phyloP scores from a whole-genome alignment of 2,888 invertebrate genomes.

The Cantharis nigra region DNA sequence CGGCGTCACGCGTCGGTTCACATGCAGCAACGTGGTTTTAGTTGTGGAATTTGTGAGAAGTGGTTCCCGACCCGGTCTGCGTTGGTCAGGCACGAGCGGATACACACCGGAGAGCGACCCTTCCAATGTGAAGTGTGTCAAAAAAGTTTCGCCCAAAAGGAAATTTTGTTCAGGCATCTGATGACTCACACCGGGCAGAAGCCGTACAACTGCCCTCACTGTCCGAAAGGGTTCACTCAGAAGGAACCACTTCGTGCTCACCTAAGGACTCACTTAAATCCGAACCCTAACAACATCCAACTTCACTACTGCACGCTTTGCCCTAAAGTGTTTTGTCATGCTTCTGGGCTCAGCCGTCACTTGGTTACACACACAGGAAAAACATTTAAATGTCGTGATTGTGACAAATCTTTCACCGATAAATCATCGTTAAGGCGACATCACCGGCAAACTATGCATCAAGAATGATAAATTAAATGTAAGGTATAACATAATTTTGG shows the following conservation, averaged over 20 bases:
- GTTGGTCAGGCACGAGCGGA: constrained; percentile 70
- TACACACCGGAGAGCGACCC: constrained; percentile 67
- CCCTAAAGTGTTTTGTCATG: constrained; percentile 65
- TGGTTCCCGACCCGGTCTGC: constrained; percentile 70
- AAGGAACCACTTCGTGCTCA: constrained; percentile 70
- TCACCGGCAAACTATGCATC: constrained; percentile 51
- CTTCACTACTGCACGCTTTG: constrained; percentile 71
- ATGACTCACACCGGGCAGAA: constrained; percentile 65
- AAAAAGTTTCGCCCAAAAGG: constrained; percentile 74
- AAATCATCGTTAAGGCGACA: constrained; percentile 74
- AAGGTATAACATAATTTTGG: neutral
- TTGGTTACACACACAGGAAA: constrained; percentile 68
- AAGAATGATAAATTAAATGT: constrained; percentile 10
- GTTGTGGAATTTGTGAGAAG: constrained; percentile 66
- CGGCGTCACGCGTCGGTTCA: constrained; percentile 67
- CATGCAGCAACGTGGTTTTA: constrained; percentile 62
- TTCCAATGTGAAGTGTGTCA: constrained; percentile 62
- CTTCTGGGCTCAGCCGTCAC: constrained; percentile 72
- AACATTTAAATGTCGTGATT: constrained; percentile 66
- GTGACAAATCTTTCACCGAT: constrained; percentile 71
- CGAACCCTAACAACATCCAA: constrained; percentile 62
- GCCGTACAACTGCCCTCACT: constrained; percentile 68
- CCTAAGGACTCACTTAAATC: constrained; percentile 62
- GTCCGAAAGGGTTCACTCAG: constrained; percentile 74
- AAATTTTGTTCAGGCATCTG: constrained; percentile 67